Evolutionary conservation across 2,797 vertebrate species (phyloP), one percentile per base, ranked within the genome.

Genomic region (Xenentodon cancila): DNA sequence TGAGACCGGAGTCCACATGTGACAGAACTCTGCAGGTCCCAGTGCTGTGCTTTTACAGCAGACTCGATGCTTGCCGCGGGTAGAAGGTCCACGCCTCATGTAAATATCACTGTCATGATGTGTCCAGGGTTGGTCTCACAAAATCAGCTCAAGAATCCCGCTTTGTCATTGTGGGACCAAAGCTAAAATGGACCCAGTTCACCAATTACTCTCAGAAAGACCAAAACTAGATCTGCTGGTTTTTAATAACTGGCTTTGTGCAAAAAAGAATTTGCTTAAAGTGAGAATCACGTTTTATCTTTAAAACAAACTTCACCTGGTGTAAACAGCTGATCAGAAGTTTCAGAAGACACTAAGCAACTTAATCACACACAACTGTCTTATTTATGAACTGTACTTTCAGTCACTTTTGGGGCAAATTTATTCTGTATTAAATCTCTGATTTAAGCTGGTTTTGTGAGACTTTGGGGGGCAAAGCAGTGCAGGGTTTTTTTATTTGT

Each of bases 41-140:
- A 49, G n/a, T 12, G 11, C 32, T 52, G 50, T 51, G 42, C 37
- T 20, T 65, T 66, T 30, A 60, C 9, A 53, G 6, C 48, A 19
- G n/a, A 59, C 19, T 9, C 27, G 3, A 53, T 21, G 21, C 49
- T 55, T 1, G 8, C 12, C 21, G 20, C 20, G 5, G 13, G 15
- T 16, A 30, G 4, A 75, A 48, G 34, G 59, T 2, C 37, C 42
- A 43, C 3, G 40, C 15, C n/a, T 68, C 9, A 25, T 43, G 3
- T 6, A 47, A 15, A 27, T 27, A 51, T 51, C 27, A 52, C 9
- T 16, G 15, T 46, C 42, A 22, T 46, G n/a, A 30, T 57, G 42
- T 64, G 27, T 78, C 56, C 40, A 63, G 48, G 37, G n/a, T 62
- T 19, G 40, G 50, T 45, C 58, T 67, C 53, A 70, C 53, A 64